Evolutionary conservation across 2,888 invertebrate genomes (phyloP).

Genomic region (Nemapogon koenigi): DNA sequence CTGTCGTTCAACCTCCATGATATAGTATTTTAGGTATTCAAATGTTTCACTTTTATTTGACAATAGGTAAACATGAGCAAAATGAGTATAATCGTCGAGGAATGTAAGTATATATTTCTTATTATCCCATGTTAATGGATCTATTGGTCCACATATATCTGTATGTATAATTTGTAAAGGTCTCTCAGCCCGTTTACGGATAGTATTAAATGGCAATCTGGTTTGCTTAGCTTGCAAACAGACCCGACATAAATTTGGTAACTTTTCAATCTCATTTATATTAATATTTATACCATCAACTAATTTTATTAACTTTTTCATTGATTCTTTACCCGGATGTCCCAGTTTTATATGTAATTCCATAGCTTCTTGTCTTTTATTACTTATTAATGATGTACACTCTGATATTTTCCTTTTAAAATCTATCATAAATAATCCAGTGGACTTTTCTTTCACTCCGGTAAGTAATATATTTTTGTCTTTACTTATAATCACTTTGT

Average conservation of each 20-base stretch:
- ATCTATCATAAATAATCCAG: no score
- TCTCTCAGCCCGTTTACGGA: constrained; percentile 8
- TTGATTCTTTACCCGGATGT: no score
- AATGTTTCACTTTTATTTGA: constrained; percentile 17
- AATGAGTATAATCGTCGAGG: constrained; percentile 20
- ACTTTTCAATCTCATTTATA: neutral
- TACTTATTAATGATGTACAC: no score
- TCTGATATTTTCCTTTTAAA: no score
- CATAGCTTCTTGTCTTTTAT: no score
- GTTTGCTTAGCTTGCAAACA: constrained; percentile 10
- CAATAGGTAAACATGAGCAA: constrained; percentile 15
- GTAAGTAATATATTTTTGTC: no score
- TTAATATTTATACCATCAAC: neutral
- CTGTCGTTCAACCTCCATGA: constrained; percentile 18
- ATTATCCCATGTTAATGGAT: constrained; percentile 7
- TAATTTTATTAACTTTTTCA: neutral
- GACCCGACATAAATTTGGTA: neutral
- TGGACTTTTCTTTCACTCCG: no score
- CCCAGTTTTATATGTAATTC: no score
- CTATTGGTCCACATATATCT: constrained; percentile 12
- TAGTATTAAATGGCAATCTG: constrained; percentile 10
- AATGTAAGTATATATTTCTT: constrained; percentile 22
- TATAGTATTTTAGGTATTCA: constrained; percentile 18
- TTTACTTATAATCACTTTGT: no score
- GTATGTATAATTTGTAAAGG: constrained; percentile 11